Evolutionary conservation across 2,888 invertebrate genomes (phyloP).

Genomic region (Panzeria rudis): DNA sequence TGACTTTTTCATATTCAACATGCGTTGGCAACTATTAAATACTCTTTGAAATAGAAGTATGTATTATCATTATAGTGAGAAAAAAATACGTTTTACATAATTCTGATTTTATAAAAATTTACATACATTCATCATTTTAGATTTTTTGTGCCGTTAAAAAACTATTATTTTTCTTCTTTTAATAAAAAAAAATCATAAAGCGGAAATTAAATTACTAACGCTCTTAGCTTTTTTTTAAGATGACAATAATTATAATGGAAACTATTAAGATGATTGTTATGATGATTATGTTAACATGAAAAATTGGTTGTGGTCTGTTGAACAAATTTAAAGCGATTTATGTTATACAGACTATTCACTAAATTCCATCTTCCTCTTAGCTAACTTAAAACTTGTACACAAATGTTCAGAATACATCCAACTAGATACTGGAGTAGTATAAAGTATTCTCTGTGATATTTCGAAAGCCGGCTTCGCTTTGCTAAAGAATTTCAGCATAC

Average conservation of each 20-base stretch:
- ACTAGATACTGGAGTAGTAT: background rate
- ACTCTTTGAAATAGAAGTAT: background rate
- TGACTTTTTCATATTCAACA: background rate
- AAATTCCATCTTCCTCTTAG: conserved; percentile 9
- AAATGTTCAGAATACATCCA: background rate
- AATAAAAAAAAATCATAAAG: conserved; percentile 42
- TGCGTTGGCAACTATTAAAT: background rate
- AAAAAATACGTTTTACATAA: background rate
- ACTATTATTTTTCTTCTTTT: conserved; percentile 1
- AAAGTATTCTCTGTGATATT: background rate
- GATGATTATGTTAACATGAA: conserved; percentile 29
- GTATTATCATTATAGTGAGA: background rate
- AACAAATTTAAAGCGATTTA: conserved; percentile 39
- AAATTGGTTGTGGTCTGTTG: conserved; percentile 60
- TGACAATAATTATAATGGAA: conserved; percentile 48
- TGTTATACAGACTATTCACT: background rate
- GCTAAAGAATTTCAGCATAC: background rate
- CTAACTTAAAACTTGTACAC: background rate
- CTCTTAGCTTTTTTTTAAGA: conserved; percentile 60
- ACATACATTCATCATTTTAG: conserved; percentile 10
- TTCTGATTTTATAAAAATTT: too few species aligned
- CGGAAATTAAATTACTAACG: conserved; percentile 58
- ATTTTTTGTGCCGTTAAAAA: background rate
- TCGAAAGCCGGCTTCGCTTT: background rate
- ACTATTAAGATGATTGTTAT: conserved; percentile 34